Evolutionary conservation across 2,888 invertebrate species (phyloP), one percentile per base, ranked within the genome.

Genomic region (Tupiocoris notatus): DNA sequence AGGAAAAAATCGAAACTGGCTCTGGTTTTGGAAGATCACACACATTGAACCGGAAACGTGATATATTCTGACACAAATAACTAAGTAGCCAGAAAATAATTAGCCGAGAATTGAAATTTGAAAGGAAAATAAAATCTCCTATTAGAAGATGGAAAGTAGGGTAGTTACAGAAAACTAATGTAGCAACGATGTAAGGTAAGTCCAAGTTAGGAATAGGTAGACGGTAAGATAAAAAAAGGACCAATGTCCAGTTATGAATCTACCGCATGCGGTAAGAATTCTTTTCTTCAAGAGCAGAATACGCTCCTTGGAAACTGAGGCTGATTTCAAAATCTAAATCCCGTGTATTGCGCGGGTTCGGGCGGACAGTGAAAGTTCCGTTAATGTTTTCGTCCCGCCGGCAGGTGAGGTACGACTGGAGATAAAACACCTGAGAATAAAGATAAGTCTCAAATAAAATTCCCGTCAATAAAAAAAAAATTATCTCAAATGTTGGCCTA

Each of bases 281-380:
- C 80, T 89, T 89, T 87, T 95, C 95, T 80, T 91, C 89, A 79
- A 95, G 90, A 84, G 92, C 90, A 78, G 94, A 92, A 78, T 94
- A 86, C 82, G 95, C 94, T 22, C 95, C 95, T 82, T 96, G 93
- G 86, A 98, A 98, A 82, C 94, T 91, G 65, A 98, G 88, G 82
- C 95, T 92, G 78, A 99, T 90, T 80, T 91, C 91, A 85, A 99
- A 98, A 86, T 99, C 99, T 79, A 99, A 88, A 85, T 99, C 99
- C 67, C 99, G 91, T 85, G 94, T 95, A 86, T 99, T 99, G 78
- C 96, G 89, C 77, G 92, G 92, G 86, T 99, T 99, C 62, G 98
- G 98, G 81, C 92, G 93, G 92, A 98, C 94, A 70, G 91, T 89
- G 84, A 99, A 96, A 6, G 90, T 89, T 23, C 99, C 99, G 70